These are phyloP conservation scores for Lamellibrachia luymesi DNA, from an alignment of 1,140 invertebrate genomes.

Conservation along the genomic window DNA sequence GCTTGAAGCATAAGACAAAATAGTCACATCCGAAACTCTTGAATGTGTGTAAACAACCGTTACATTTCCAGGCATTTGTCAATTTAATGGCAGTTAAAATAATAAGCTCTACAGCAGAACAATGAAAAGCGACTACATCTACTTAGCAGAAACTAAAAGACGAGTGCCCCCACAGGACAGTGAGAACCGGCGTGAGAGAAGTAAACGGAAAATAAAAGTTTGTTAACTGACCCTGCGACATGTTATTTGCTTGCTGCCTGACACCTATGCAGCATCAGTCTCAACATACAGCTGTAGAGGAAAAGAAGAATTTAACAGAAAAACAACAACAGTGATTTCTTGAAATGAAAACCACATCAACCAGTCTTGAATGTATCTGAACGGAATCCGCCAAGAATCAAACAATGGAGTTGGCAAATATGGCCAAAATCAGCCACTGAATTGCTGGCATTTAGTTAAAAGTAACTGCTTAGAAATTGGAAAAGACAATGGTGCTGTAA, in stretches of 20 bases:
- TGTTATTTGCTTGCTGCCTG: slow-evolving; percentile 4
- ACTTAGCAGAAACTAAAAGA: background rate
- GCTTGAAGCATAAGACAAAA: background rate
- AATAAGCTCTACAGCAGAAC: background rate
- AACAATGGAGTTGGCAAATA: background rate
- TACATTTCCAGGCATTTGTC: background rate
- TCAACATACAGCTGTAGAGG: background rate
- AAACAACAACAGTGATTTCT: slow-evolving; percentile 1
- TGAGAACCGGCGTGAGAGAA: background rate
- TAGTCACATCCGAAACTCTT: background rate
- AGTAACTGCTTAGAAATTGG: background rate
- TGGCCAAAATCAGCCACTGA: background rate
- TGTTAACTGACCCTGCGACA: slow-evolving; percentile 3
- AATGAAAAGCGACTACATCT: background rate
- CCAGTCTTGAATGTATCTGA: slow-evolving; percentile 4
- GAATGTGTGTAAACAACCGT: background rate
- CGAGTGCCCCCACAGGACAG: background rate
- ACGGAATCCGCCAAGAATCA: background rate
- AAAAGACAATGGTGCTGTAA: too few relatives aligned
- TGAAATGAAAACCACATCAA: background rate
- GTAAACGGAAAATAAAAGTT: background rate
- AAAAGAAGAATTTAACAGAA: slow-evolving; percentile 1
- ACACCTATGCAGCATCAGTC: background rate
- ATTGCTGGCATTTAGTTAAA: background rate
- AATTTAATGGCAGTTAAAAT: background rate